Conservation (phyloP, 2,888 invertebrate genomes). For the Quadroppia sp. region DNA sequence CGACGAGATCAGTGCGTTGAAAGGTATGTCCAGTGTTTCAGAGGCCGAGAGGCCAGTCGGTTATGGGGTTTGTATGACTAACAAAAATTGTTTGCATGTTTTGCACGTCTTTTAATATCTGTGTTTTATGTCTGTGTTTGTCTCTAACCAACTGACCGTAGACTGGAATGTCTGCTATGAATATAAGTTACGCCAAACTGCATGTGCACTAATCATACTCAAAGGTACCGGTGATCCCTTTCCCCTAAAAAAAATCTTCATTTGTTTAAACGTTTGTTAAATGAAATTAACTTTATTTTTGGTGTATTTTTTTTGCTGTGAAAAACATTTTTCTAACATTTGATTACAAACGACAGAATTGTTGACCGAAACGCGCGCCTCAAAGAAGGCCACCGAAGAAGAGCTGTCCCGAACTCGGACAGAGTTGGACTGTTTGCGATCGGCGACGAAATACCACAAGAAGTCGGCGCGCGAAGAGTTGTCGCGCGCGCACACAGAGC, state of each 20-base stretch:
- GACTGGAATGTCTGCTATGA: conserved; percentile 24
- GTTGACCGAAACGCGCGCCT: conserved; percentile 30
- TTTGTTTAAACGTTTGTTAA: too few relatives aligned
- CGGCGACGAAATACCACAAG: not conserved
- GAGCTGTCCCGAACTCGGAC: conserved; percentile 12
- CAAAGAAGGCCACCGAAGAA: conserved; percentile 16
- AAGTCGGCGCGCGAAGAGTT: too few relatives aligned
- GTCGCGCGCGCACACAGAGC: too few relatives aligned
- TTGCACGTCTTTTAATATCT: not conserved
- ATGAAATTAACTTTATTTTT: not conserved
- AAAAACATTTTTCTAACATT: not conserved
- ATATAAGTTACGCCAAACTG: conserved; percentile 34
- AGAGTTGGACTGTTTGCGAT: conserved; percentile 15
- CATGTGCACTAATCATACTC: conserved; percentile 31
- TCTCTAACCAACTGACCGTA: not conserved
- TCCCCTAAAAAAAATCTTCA: too few relatives aligned
- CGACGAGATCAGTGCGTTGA: not conserved
- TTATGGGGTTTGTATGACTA: not conserved
- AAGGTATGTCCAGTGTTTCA: not conserved
- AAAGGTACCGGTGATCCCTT: not conserved
- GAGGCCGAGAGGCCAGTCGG: too few relatives aligned
- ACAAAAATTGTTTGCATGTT: not conserved
- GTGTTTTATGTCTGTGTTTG: not conserved
- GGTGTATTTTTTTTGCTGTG: too few relatives aligned
- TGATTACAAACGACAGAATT: not conserved